A percentile compares a stretch with the other conserved stretches of the same genome.
These are phyloP conservation scores for Cephus pygmeus DNA, from an alignment of 2,888 invertebrate species.

Conservation along the genomic window DNA sequence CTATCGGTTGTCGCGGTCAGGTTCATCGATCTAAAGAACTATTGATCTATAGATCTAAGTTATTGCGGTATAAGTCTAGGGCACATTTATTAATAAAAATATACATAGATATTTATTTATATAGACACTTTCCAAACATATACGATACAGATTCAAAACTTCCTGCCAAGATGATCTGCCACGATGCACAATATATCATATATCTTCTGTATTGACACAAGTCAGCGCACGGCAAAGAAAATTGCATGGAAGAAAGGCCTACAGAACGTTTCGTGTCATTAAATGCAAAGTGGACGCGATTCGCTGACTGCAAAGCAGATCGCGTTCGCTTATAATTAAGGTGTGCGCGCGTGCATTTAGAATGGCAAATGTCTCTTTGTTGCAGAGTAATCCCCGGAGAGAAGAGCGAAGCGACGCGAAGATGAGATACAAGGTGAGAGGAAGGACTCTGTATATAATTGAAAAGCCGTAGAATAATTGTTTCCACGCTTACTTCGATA, in stretches of 20 bases:
- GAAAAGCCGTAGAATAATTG: not conserved
- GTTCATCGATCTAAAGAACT: not conserved
- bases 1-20: not conserved
- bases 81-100: too few relatives aligned
- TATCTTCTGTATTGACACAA: not conserved
- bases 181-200: not conserved
- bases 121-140: too few relatives aligned
- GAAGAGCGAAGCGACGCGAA: constrained; percentile 25
- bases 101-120: not conserved
- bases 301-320: constrained; percentile 17
- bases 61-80: not conserved
- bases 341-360: not conserved
- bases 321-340: not conserved
- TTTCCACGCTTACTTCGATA: not conserved
- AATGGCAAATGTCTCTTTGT: constrained; percentile 34
- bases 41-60: not conserved
- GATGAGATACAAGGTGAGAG: constrained; percentile 59
- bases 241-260: constrained; percentile 21
- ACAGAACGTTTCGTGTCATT: constrained; percentile 35
- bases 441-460: not conserved
- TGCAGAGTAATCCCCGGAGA: constrained; percentile 30
- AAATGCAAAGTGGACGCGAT: constrained; percentile 43
- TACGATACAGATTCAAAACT: not conserved
- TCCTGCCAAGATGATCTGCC: not conserved
- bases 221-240: not conserved